Percentiles rank a stretch among this genome's conserved stretches.
Evolutionary conservation across 2,113 vertebrate species (phyloP).

Genomic region (Glaucomys volans): DNA sequence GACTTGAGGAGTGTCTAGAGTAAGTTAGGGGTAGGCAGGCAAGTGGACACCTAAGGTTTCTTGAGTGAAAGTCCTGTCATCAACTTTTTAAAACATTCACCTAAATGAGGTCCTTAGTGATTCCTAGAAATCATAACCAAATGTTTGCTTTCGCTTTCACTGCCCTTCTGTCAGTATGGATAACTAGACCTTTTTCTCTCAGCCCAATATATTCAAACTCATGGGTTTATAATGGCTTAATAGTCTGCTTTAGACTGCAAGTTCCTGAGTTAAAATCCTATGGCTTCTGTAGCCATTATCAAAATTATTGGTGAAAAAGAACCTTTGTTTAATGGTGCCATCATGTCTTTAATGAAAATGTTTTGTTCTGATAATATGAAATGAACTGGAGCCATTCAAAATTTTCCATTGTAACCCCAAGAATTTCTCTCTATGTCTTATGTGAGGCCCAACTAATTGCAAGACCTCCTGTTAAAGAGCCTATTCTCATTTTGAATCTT

Average conservation of each 20-base stretch:
- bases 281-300: not conserved
- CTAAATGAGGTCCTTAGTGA: not conserved
- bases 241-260: not conserved
- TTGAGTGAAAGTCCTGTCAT: not conserved
- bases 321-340: not conserved
- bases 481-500: conserved; percentile 46
- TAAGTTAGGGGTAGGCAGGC: not conserved
- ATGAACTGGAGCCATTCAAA: not conserved
- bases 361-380: conserved; percentile 28
- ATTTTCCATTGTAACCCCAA: conserved; percentile 1
- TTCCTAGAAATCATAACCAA: not conserved
- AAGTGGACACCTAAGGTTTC: not conserved
- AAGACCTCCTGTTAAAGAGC: conserved; percentile 38
- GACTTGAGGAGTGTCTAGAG: not conserved
- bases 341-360: conserved; percentile 24
- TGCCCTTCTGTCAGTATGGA: not conserved
- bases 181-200: not conserved
- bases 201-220: not conserved
- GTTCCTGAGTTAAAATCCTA: not conserved
- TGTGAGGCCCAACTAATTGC: conserved; percentile 50
- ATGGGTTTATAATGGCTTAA: not conserved
- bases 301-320: not conserved
- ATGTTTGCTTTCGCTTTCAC: not conserved
- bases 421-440: conserved; percentile 46
- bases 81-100: not conserved